Evolutionary conservation across 2,797 vertebrate species (phyloP).

Genomic region (Heterohyrax brucei): DNA sequence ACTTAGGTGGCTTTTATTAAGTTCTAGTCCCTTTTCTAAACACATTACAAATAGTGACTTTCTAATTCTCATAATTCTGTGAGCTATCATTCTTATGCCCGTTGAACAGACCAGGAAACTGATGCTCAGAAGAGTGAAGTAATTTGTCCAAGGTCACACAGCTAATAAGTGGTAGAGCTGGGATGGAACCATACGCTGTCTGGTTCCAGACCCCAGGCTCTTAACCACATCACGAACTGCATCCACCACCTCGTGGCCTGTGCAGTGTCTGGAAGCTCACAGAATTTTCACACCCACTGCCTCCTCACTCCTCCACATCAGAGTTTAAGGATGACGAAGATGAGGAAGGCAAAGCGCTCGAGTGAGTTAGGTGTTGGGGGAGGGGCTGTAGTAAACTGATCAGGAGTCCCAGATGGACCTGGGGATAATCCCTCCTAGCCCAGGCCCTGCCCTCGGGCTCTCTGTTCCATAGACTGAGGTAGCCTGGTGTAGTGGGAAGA

Average conservation of each 20-base stretch:
- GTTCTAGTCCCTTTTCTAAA: neutral
- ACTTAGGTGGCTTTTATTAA: neutral
- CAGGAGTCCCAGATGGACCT: neutral
- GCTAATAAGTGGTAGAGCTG: neutral
- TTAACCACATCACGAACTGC: neutral
- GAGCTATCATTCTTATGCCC: neutral
- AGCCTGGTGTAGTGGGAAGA: neutral
- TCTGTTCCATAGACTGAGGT: neutral
- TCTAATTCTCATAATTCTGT: neutral
- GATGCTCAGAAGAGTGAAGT: neutral
- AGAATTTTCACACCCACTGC: neutral
- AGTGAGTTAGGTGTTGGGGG: neutral
- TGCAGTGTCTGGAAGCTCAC: neutral
- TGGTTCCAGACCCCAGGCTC: neutral
- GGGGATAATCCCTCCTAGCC: neutral
- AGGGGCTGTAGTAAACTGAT: neutral
- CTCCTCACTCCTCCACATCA: neutral
- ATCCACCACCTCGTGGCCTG: neutral
- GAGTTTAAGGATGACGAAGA: too few relatives aligned
- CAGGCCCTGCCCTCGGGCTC: neutral
- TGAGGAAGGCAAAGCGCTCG: neutral
- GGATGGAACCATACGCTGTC: neutral
- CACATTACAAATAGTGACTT: neutral
- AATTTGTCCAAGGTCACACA: neutral
- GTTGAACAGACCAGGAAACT: too few relatives aligned